These are phyloP conservation scores for Hylaeus volcanicus DNA, from an alignment of 1,140 invertebrate species.

Conservation along the genomic window DNA sequence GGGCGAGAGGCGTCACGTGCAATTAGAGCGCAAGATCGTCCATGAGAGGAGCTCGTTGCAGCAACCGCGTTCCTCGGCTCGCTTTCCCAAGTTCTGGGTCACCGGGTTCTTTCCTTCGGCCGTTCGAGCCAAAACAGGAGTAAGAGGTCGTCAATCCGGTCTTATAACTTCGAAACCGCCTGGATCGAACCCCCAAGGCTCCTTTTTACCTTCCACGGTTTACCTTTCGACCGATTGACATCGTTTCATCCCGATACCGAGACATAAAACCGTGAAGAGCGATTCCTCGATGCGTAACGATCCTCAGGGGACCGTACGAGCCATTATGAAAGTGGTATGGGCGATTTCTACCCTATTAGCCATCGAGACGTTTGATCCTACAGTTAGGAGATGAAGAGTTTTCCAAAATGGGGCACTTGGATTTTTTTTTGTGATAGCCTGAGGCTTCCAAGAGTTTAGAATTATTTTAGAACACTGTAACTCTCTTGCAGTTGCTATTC, in stretches of 20 bases:
- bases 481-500: too few species aligned
- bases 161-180: background rate
- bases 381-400: too few species aligned
- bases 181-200: background rate
- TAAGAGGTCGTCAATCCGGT: constrained; percentile 57
- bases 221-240: constrained; percentile 40
- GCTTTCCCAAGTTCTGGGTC: constrained; percentile 78
- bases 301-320: too few species aligned
- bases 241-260: constrained; percentile 12
- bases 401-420: too few species aligned
- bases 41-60: constrained; percentile 47
- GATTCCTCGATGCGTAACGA: too few species aligned
- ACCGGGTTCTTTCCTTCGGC: constrained; percentile 65
- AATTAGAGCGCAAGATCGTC: constrained; percentile 74
- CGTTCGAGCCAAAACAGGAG: constrained; percentile 60
- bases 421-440: too few species aligned
- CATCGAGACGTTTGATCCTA: too few species aligned
- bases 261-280: too few species aligned
- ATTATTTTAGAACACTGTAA: too few species aligned
- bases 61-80: constrained; percentile 51
- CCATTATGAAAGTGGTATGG: too few species aligned
- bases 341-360: too few species aligned
- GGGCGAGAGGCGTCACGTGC: constrained; percentile 64
- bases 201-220: background rate
- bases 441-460: too few species aligned